These are phyloP conservation scores for Trissolcus brochymenae DNA, from an alignment of 2,888 invertebrate genomes.

Conservation along the genomic window DNA sequence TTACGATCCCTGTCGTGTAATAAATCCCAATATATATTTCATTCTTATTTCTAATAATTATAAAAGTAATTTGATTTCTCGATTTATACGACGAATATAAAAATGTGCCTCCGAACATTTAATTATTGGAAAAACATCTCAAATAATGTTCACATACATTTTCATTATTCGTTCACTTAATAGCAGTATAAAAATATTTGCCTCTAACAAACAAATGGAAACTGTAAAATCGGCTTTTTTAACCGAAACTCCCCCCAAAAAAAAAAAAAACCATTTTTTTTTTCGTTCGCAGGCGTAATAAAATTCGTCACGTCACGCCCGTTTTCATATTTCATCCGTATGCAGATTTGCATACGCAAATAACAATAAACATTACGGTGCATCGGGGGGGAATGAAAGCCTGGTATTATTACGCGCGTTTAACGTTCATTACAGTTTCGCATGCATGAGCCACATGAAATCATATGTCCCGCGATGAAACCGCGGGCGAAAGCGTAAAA, in stretches of 20 bases:
- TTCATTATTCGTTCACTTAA: too few relatives aligned
- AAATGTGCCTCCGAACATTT: neutral
- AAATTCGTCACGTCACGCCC: constrained; percentile 28
- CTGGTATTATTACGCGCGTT: constrained; percentile 8
- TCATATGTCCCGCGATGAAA: constrained; percentile 37
- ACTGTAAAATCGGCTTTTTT: too few relatives aligned
- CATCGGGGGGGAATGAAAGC: constrained; percentile 29
- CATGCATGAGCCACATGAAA: constrained; percentile 33
- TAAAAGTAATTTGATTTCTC: too few relatives aligned
- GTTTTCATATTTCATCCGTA: constrained; percentile 7
- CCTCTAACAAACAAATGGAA: too few relatives aligned
- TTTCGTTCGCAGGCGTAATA: neutral
- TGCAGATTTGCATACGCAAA: constrained; percentile 33
- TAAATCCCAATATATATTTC: too few relatives aligned
- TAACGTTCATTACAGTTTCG: constrained; percentile 44
- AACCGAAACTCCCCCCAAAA: neutral
- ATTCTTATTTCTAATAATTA: too few relatives aligned
- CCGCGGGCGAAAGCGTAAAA: constrained; percentile 46
- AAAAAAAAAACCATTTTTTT: neutral
- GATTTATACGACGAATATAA: too few relatives aligned
- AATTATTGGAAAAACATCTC: too few relatives aligned
- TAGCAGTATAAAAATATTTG: too few relatives aligned
- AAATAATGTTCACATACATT: too few relatives aligned
- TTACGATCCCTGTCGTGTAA: too few relatives aligned
- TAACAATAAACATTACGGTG: constrained; percentile 36